phyloP scores from a whole-genome alignment of 2,888 invertebrate species.

The Vesta saturnalis region DNA sequence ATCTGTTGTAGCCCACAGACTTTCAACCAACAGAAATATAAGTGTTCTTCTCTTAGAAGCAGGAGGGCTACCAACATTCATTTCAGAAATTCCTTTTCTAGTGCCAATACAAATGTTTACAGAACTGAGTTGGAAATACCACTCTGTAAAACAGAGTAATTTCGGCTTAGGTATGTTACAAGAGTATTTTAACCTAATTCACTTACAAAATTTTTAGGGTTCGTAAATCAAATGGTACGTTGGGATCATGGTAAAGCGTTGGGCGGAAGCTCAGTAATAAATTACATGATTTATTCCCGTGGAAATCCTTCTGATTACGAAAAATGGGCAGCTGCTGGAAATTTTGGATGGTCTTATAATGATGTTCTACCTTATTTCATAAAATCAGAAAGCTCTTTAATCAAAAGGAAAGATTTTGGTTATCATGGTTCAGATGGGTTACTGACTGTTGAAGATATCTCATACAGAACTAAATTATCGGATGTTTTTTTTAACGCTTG shows the following conservation, averaged over 20 bases:
- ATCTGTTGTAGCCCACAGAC: constrained; percentile 74
- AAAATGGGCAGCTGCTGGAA: too few relatives aligned
- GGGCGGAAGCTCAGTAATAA: too few relatives aligned
- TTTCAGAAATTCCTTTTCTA: constrained; percentile 66
- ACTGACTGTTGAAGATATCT: constrained; percentile 69
- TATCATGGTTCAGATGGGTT: too few relatives aligned
- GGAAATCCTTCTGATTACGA: too few relatives aligned
- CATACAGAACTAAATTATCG: constrained; percentile 62
- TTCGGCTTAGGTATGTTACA: constrained; percentile 64
- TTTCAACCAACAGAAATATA: constrained; percentile 71
- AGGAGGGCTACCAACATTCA: constrained; percentile 65
- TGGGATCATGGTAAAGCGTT: too few relatives aligned
- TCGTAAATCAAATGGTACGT: too few relatives aligned
- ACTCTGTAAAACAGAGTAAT: constrained; percentile 66
- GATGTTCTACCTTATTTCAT: constrained; percentile 64
- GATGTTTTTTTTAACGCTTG: constrained; percentile 58
- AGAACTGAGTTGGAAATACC: constrained; percentile 70
- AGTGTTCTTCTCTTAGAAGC: constrained; percentile 75
- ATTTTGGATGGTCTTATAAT: constrained; percentile 73
- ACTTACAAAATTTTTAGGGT: too few relatives aligned
- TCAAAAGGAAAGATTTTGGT: constrained; percentile 66
- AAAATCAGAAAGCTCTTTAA: constrained; percentile 67
- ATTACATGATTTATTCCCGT: too few relatives aligned
- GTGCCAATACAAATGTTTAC: constrained; percentile 67
- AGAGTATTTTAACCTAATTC: too few relatives aligned